These are phyloP conservation scores for Epinotia ramella DNA, from an alignment of 2,888 invertebrate species.

Conservation along the genomic window DNA sequence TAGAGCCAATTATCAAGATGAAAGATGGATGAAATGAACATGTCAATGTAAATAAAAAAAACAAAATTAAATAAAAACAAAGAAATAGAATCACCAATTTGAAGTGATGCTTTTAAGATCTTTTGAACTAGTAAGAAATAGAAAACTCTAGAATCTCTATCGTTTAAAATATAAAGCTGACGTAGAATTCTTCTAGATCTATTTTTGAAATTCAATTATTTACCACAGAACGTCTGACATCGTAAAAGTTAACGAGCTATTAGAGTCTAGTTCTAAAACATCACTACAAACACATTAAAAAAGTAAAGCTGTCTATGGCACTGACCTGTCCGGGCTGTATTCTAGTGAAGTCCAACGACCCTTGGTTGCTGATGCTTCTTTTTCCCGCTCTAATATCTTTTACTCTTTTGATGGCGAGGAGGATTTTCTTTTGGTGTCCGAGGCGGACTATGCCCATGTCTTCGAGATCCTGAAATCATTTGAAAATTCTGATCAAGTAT, in stretches of 20 bases:
- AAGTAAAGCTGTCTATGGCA: slow-evolving; percentile 53
- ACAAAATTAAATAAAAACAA: slow-evolving; percentile 36
- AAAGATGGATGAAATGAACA: slow-evolving; percentile 46
- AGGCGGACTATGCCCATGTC: slow-evolving; percentile 97
- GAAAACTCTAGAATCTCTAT: slow-evolving; percentile 60
- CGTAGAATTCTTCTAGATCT: slow-evolving; percentile 44
- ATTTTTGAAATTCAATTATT: slow-evolving; percentile 31
- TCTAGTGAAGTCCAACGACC: slow-evolving; percentile 78
- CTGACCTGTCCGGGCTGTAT: slow-evolving; percentile 82
- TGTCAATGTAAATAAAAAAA: slow-evolving; percentile 39
- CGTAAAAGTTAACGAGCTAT: slow-evolving; percentile 58
- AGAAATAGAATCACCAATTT: slow-evolving; percentile 57
- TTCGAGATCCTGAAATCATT: slow-evolving; percentile 91
- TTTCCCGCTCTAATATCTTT: slow-evolving; percentile 97
- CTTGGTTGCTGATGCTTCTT: slow-evolving; percentile 85
- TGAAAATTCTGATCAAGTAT: background rate
- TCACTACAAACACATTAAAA: slow-evolving; percentile 73
- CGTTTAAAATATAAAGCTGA: slow-evolving; percentile 61
- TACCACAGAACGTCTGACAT: slow-evolving; percentile 58
- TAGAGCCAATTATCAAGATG: slow-evolving; percentile 30
- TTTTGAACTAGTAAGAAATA: slow-evolving; percentile 56
- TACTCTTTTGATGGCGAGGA: slow-evolving; percentile 97
- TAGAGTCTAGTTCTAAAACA: slow-evolving; percentile 75
- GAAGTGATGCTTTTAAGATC: slow-evolving; percentile 75
- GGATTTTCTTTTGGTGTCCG: slow-evolving; percentile 99